Evolutionary conservation across 2,888 invertebrate species (phyloP), one percentile per base, ranked within the genome.

Genomic region (Strigamia crassipes): DNA sequence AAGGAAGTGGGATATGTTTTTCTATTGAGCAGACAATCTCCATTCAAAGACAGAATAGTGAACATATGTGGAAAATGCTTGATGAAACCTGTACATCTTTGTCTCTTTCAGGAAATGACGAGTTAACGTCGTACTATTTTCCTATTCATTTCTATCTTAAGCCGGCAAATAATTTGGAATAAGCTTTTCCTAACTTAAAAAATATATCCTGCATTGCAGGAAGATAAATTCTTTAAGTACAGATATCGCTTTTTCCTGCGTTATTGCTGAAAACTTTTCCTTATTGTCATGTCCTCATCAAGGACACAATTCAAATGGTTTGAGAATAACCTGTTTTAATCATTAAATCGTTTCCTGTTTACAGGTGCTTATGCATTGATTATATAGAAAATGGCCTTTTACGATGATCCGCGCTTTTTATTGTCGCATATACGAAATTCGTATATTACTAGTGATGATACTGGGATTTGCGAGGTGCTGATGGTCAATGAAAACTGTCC

Each of bases 371-470:
- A n/a, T 15, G 18, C 21, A 56, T 15, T 18, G 56, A 18, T 18
- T 56, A 46, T n/a, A 34, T 27, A 79, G 42, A 79, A 77, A 73
- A 97, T 97, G 97, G 97, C 97, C 85, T 92, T 96, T 84, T 97
- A 96, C 88, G 96, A 97, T 88, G 96, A 97, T 89, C 93, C 93
- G 88, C 93, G 94, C 86, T 97, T 97, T 94, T 90, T 98, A 79
- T 90, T 97, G 81, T 94, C 96, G 83, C 96, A 97, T 88, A 95
- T 97, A 84, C 91, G 96, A 82, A 96, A 97, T 88, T 96, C 96
- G 12, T 98, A 96, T 89, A 95, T 97, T 87, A 94, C 96, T 31
- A 95, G 96, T 27, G 97, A 98, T 89, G 97, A 97, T 88, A 96
- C 97, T 85, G 91, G 96, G 82, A 93, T 96, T 90, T 96, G 96